Evolutionary conservation across 2,113 vertebrate species (phyloP), one percentile per base, ranked within the genome.

Genomic region (Equus quagga): DNA sequence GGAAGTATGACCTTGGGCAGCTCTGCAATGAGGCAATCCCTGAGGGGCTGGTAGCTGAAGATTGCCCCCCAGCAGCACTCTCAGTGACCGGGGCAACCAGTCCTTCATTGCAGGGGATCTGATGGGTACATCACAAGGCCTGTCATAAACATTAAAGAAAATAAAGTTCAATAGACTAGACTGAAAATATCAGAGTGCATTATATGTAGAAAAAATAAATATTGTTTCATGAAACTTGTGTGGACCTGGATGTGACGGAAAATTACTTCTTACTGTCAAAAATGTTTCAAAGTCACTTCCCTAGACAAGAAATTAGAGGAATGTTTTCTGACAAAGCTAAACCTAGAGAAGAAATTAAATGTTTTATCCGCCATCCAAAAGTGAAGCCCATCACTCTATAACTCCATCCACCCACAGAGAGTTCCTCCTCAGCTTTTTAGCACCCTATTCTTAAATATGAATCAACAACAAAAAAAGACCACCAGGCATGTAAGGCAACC

Each of bases 191-290:
- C 89, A 75, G 19, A 89, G 6, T 13, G 7, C 8, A 51, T 56
- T 41, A 69, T 44, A 46, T 46, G 12, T 58, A 70, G 58, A 72
- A 79, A 94, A 89, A 85, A 49, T 60, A 92, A 89, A 94, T 86
- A 46, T 8, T 91, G 11, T 91, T 86, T 78, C 60, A 73, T 56
- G 31, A 79, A 65, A 78, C 10, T 15, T 90, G 4, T 88, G 9
- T 76, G 49, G 10, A 82, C 56, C 78, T 21, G 26, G 41, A 86
- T 23, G 46, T 87, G 81, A 85, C 83, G 64, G 36, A 80, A 89
- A 86, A 96, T 91, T 18, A 93, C 31, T 84, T 96, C 17, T 76
- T 72, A 76, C 23, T 85, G 33, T 92, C 26, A 90, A 92, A 94
- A 92, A 86, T 80, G 23, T 81, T 79, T 46, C 78, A 44, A 60